Evolutionary conservation across 2,888 invertebrate genomes (phyloP).

Genomic region (Listrodromus nycthemerus): DNA sequence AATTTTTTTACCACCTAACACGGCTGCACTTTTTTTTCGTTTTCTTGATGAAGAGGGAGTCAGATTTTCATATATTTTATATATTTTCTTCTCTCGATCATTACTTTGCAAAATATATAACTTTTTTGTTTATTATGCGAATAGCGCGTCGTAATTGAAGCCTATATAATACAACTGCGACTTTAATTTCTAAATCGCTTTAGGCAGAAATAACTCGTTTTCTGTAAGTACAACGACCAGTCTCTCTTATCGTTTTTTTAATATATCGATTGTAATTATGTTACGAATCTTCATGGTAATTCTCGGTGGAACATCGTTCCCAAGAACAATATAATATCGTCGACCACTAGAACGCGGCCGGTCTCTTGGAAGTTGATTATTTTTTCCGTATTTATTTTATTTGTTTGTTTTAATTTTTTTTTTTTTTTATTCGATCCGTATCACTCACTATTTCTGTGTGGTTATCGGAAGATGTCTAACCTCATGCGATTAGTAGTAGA

Average conservation of each 20-base stretch:
- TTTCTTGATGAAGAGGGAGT: conserved; percentile 54
- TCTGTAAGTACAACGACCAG: conserved; percentile 81
- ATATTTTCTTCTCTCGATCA: conserved; percentile 73
- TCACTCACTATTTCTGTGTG: conserved; percentile 9
- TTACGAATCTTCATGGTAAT: conserved; percentile 49
- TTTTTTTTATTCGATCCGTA: conserved; percentile 14
- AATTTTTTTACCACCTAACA: neutral
- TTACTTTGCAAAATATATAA: conserved; percentile 78
- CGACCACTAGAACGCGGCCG: conserved; percentile 82
- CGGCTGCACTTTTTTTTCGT: conserved; percentile 4
- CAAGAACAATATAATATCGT: conserved; percentile 54
- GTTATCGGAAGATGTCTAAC: conserved; percentile 1
- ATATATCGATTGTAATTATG: conserved; percentile 22
- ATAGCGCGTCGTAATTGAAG: conserved; percentile 73
- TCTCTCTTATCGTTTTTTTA: conserved; percentile 49
- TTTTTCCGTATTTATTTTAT: conserved; percentile 23
- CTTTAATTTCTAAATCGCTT: conserved; percentile 74
- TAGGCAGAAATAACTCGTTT: conserved; percentile 75
- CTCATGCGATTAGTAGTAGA: conserved; percentile 79
- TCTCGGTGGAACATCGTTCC: conserved; percentile 40
- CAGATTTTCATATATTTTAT: conserved; percentile 65
- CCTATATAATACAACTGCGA: conserved; percentile 79
- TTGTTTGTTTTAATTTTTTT: conserved; percentile 28
- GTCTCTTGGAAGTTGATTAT: conserved; percentile 61
- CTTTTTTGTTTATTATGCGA: conserved; percentile 73